Percentiles rank a stretch among this genome's conserved stretches.
phyloP scores from a whole-genome alignment of 2,113 vertebrate genomes.

The Alouatta palliata region DNA sequence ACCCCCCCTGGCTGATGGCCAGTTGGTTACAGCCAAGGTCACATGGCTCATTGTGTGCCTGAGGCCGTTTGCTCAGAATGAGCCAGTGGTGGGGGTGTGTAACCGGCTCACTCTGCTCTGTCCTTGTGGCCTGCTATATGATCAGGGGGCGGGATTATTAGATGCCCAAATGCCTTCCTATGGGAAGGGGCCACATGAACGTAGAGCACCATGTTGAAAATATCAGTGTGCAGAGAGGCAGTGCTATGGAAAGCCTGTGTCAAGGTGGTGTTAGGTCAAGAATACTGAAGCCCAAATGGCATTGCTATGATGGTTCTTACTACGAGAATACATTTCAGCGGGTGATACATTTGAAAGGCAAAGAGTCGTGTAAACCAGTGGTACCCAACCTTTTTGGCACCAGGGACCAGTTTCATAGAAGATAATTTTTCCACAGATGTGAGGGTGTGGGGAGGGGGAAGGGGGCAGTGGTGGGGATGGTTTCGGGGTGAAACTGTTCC shows the following conservation, averaged over 20 bases:
- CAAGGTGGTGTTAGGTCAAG: fast-evolving
- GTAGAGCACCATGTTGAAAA: fast-evolving
- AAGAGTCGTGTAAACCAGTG: too few species aligned
- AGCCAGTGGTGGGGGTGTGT: fast-evolving
- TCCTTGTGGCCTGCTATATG: fast-evolving
- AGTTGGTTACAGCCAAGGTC: too few species aligned
- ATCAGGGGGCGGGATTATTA: fast-evolving
- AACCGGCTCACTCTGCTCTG: fast-evolving
- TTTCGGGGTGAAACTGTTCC: too few species aligned
- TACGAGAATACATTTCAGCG: fast-evolving
- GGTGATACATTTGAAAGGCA: fast-evolving
- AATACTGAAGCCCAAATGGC: fast-evolving
- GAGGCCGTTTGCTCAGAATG: neutral
- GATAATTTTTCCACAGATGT: too few species aligned
- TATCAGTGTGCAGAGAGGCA: fast-evolving
- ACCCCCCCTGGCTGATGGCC: neutral
- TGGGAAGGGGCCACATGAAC: fast-evolving
- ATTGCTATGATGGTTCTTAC: fast-evolving
- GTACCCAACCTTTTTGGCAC: too few species aligned
- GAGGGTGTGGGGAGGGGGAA: too few species aligned
- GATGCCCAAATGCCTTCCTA: neutral
- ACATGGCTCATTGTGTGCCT: fast-evolving
- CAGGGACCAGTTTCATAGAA: too few species aligned
- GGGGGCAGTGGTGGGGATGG: too few species aligned
- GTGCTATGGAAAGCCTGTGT: fast-evolving